These are phyloP conservation scores for Dendrolimus pini DNA, from an alignment of 2,888 invertebrate species.

Conservation along the genomic window DNA sequence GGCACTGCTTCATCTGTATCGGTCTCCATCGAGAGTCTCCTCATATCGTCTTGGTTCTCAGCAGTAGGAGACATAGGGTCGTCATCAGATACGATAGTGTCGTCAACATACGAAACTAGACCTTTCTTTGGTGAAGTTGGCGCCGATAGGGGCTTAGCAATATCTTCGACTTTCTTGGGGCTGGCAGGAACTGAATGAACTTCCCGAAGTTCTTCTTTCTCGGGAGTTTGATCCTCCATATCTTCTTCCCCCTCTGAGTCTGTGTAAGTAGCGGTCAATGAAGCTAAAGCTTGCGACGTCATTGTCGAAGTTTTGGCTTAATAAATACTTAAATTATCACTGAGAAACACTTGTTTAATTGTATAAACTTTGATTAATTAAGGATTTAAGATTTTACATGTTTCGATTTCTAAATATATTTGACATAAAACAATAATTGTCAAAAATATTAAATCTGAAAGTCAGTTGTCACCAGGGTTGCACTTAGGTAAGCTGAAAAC, in stretches of 20 bases:
- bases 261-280: constrained; percentile 92
- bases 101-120: constrained; percentile 83
- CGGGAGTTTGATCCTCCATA: constrained; percentile 77
- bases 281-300: constrained; percentile 82
- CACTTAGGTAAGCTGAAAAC: too few relatives aligned
- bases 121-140: constrained; percentile 68
- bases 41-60: constrained; percentile 68
- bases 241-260: constrained; percentile 94
- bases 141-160: constrained; percentile 51
- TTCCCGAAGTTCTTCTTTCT: constrained; percentile 54
- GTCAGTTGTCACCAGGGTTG: too few relatives aligned
- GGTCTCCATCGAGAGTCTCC: constrained; percentile 65
- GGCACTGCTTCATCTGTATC: constrained; percentile 62
- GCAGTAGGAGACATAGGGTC: constrained; percentile 69
- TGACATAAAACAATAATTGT: not conserved
- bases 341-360: not conserved
- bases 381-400: not conserved
- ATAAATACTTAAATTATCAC: too few relatives aligned
- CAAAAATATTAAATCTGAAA: not conserved
- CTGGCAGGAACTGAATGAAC: constrained; percentile 51
- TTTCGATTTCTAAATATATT: not conserved
- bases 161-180: constrained; percentile 39
- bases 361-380: not conserved
- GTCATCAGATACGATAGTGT: constrained; percentile 85
- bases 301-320: constrained; percentile 5